A percentile compares a stretch with the other conserved stretches of the same genome.
Conservation (phyloP, 2,888 invertebrate species). For the Ctenicera cuprea region DNA sequence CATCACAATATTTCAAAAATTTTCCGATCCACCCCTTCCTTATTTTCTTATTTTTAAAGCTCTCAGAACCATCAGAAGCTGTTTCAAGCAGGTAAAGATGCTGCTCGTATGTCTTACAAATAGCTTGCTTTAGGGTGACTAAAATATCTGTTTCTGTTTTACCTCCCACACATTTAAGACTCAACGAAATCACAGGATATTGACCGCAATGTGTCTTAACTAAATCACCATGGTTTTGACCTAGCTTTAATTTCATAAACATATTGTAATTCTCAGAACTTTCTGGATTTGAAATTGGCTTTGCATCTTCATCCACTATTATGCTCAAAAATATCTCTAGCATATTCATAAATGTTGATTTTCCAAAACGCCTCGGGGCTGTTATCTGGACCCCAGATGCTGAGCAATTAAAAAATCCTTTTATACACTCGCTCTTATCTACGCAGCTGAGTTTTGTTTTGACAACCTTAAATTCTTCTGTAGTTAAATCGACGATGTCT, state of each 20-base stretch:
- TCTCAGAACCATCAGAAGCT: slow-evolving; percentile 4
- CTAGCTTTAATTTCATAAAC: slow-evolving; percentile 5
- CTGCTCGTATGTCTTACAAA: not conserved
- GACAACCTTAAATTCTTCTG: not conserved
- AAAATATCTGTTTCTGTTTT: not conserved
- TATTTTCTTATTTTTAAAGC: slow-evolving; percentile 11
- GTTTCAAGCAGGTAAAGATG: not conserved
- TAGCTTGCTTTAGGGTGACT: not conserved
- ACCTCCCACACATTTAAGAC: not conserved
- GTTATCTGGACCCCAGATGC: not conserved
- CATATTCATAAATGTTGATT: slow-evolving; percentile 10
- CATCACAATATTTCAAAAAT: not conserved
- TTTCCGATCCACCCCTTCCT: not conserved
- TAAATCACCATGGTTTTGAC: not conserved
- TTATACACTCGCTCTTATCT: slow-evolving; percentile 3
- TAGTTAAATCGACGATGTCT: not conserved
- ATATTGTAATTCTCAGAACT: not conserved
- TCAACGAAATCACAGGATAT: not conserved
- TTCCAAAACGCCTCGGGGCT: not conserved
- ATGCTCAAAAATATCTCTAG: not conserved
- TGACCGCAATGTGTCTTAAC: slow-evolving; percentile 5
- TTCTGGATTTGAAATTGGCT: not conserved
- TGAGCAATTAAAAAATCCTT: not conserved
- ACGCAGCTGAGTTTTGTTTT: not conserved
- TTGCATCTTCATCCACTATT: not conserved